phyloP scores from a whole-genome alignment of 2,888 invertebrate species.

The Ormyrus thymus region DNA sequence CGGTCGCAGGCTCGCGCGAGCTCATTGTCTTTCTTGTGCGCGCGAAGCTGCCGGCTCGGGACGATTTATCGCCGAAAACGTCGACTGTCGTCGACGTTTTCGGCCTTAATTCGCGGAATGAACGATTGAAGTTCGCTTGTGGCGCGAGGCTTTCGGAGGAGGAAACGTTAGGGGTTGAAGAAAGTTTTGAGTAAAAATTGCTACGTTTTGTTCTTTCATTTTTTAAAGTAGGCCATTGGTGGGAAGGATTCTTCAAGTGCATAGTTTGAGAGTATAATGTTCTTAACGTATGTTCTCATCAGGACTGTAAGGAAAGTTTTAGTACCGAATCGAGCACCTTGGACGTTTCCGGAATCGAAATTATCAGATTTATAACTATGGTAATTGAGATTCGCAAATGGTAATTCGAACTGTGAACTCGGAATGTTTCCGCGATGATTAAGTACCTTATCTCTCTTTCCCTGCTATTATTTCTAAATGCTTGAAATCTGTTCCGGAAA shows the following conservation, averaged over 20 bases:
- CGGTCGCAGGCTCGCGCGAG: no score
- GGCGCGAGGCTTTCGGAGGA: no score
- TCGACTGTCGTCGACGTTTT: neutral
- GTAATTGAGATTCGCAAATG: slow-evolving; percentile 33
- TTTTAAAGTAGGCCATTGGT: no score
- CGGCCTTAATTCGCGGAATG: neutral
- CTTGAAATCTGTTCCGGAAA: no score
- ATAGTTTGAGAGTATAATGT: neutral
- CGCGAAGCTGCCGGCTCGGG: neutral
- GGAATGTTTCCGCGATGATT: slow-evolving; percentile 39
- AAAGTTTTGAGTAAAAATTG: no score
- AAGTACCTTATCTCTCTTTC: slow-evolving; percentile 9
- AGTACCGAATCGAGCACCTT: neutral
- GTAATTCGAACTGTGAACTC: slow-evolving; percentile 26
- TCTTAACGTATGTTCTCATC: slow-evolving; percentile 12
- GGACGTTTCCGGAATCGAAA: neutral
- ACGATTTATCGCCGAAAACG: slow-evolving; percentile 35
- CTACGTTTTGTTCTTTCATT: no score
- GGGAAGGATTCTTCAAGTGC: no score
- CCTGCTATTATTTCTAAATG: neutral
- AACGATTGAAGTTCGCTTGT: neutral
- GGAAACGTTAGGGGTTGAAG: no score
- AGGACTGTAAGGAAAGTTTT: slow-evolving; percentile 19
- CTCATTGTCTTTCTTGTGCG: no score
- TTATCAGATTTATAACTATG: slow-evolving; percentile 47